A percentile compares a stretch with the other conserved stretches of the same genome.
phyloP scores from a whole-genome alignment of 2,797 vertebrate species.

The Alauda arvensis region DNA sequence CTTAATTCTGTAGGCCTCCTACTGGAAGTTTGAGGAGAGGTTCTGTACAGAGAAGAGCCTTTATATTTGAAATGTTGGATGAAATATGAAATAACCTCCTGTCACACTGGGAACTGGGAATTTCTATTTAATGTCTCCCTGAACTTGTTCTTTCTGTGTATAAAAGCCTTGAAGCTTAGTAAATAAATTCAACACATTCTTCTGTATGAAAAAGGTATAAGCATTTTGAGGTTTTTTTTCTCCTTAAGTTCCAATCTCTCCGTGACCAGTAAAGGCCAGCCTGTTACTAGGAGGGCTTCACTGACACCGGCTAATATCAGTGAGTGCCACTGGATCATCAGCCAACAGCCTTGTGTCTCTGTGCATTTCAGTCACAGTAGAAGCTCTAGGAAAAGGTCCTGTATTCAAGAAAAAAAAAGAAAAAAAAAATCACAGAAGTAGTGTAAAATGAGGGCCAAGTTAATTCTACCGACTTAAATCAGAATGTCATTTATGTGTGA shows the following conservation, averaged over 20 bases:
- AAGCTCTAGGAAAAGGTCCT: neutral
- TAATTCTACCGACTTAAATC: neutral
- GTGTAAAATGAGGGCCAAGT: neutral
- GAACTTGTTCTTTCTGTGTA: neutral
- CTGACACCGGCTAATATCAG: neutral
- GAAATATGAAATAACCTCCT: neutral
- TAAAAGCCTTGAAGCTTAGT: neutral
- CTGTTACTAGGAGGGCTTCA: neutral
- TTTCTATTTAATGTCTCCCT: neutral
- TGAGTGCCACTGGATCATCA: neutral
- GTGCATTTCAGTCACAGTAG: neutral
- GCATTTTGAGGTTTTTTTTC: neutral
- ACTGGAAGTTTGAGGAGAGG: accelerated
- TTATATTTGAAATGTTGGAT: neutral
- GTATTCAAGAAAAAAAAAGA: neutral
- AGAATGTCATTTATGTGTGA: neutral
- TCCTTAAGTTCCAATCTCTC: neutral
- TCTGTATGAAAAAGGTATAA: neutral
- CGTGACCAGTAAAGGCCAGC: neutral
- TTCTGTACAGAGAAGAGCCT: neutral
- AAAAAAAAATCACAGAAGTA: neutral
- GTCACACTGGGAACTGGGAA: accelerated
- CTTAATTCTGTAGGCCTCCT: neutral
- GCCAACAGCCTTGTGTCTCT: neutral
- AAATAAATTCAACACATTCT: neutral